Evolutionary conservation across 2,888 invertebrate species (phyloP).

Genomic region (Glaucopsyche alexis): DNA sequence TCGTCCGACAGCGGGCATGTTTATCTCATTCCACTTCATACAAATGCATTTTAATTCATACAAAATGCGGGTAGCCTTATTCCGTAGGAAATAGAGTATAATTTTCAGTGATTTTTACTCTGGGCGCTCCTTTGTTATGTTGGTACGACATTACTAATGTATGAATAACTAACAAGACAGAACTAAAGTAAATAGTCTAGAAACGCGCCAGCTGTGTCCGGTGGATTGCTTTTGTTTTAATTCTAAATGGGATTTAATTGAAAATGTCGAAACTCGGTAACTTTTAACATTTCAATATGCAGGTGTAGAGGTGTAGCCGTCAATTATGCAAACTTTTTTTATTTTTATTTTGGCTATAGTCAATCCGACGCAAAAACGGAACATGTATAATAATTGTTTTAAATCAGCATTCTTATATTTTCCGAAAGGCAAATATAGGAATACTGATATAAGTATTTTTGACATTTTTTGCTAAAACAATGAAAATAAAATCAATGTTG

Average conservation of each 20-base stretch:
- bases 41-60: constrained; percentile 33
- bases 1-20: constrained; percentile 70
- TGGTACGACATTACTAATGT: constrained; percentile 70
- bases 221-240: constrained; percentile 72
- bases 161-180: constrained; percentile 78
- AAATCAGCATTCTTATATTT: too few species aligned
- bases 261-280: constrained; percentile 58
- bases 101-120: constrained; percentile 38
- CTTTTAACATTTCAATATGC: constrained; percentile 50
- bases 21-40: constrained; percentile 64
- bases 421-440: too few species aligned
- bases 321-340: not conserved
- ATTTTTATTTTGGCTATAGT: not conserved
- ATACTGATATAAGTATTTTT: too few species aligned
- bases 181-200: constrained; percentile 76
- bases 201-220: constrained; percentile 76
- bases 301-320: constrained; percentile 38
- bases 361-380: too few species aligned
- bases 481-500: too few species aligned
- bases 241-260: constrained; percentile 77
- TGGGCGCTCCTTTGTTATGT: constrained; percentile 35
- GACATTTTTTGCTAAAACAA: too few species aligned
- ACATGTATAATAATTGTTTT: too few species aligned
- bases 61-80: constrained; percentile 31
- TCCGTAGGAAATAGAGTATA: constrained; percentile 30